Base-by-base conservation (phyloP, 2,888 invertebrate species). In the Lottia scabra region DNA sequence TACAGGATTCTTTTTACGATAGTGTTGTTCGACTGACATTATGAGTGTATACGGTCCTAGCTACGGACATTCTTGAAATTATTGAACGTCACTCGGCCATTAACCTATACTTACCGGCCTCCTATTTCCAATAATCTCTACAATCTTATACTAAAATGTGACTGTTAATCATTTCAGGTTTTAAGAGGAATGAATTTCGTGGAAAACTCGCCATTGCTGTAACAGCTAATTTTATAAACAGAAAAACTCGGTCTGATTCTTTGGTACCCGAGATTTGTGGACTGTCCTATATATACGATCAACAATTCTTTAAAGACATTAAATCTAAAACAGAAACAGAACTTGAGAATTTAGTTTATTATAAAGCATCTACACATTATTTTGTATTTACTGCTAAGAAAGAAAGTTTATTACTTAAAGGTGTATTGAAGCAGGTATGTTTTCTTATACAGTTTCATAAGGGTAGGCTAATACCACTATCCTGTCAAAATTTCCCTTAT, bases 321-420 rank as follows among this genome's bases (percentile, higher is more conserved):
- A 94, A 95, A 85, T 94, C 93, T 79, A 94, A 90, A 75, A 97
- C 97, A 1, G 96, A 96, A 73, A 98, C 99, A 77, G 98, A 99
- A 91, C 91, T 99, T 81, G 99, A 99, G 90, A 99, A 99, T 89
- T 98, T 99, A 74, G 99, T 99, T 3, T 99, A 99, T 90, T 99
- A 99, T 89, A 99, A 99, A 88, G 99, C 99, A 89, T 99, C 99
- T 85, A 99, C 99, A 0, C 99, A 99, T 90, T 99, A 99, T 90
- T 99, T 99, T 91, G 99, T 99, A 38, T 99, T 99, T 99, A 99
- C 99, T 23, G 99, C 99, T 65, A 99, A 99, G 91, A 99, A 99
- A 90, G 95, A 95, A 64, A 88, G 97, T 90, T 92, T 99, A 69
- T 92, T 98, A 70, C 94, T 95, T 81, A 98, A 98, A 89, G 96